Base-by-base conservation (phyloP, 1,140 invertebrate genomes). In the Bilobella aurantiaca region DNA sequence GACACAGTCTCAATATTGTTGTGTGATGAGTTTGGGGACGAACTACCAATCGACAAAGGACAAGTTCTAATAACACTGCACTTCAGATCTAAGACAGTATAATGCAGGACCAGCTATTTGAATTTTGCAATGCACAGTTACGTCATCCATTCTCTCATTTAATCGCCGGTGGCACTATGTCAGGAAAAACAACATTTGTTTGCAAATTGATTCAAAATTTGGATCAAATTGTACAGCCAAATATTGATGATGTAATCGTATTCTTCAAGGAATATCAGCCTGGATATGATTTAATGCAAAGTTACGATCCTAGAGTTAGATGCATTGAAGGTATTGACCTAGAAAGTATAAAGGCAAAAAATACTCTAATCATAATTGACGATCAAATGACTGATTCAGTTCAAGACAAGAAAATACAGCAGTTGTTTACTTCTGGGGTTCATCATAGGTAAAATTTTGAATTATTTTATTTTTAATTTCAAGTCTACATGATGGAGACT, bases 341-440 rank as follows among this genome's bases (percentile, higher is more conserved):
- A 2, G 23, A 58, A 8, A 12, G 12, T 25, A 30, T 31, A 28
- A 14, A 8, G 12, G 49, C 49, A 16, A 53, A 23, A 5, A 25
- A 58, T 31, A 29, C 57, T 25, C 30, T 58, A 21, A 14, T 58
- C 3, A 58, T 58, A 12, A 29, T 58, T 31, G 57, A 58, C 21
- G 57, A 58, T 23, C 57, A 58, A 58, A 58, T 58, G 57, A 30
- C 3, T 3, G 28, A 58, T 27, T 12, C 28, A 30, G 8, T 59
- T 8, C 58, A 63, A 31, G 28, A 62, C 25, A 28, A 37, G 30
- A 66, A 58, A 58, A 59, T 69, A 14, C 64, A 66, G 23, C 42
- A 62, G 2, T 32, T 66, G 14, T 65, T 66, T 29, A 66, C 60
- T 0, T 65, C 21, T 49, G 64, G 64, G 1, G 61, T 66, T n/a